Conservation (phyloP, 2,113 vertebrate genomes). For the Oncorhynchus tshawytscha region DNA sequence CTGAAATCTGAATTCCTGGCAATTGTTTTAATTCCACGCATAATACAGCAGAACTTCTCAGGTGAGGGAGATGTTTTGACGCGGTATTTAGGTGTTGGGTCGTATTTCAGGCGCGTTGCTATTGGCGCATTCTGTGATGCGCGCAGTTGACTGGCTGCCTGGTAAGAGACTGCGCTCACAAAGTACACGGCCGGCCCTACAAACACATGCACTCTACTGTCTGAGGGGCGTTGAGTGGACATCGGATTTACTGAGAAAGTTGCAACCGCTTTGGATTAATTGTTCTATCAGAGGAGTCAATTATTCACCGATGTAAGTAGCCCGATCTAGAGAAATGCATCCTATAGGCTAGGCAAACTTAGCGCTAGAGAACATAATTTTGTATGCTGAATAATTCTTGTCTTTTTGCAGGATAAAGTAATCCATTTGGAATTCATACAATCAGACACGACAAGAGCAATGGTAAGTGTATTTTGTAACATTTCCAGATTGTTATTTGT, state of each 20-base stretch:
- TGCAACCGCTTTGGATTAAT: background rate
- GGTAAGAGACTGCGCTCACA: constrained; percentile 24
- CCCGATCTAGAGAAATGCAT: background rate
- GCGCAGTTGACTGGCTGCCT: constrained; percentile 58
- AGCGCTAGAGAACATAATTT: background rate
- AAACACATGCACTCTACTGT: constrained; percentile 14
- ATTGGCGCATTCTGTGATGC: constrained; percentile 61
- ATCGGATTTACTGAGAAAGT: background rate
- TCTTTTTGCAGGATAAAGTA: constrained; percentile 18
- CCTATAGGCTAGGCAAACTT: background rate
- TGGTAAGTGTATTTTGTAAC: constrained; percentile 52
- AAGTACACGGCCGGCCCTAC: constrained; percentile 46
- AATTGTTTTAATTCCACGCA: background rate
- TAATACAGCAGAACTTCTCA: background rate
- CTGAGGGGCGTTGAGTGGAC: background rate
- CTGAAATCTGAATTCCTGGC: background rate
- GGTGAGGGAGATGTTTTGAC: background rate
- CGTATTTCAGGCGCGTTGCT: constrained; percentile 43
- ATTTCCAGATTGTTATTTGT: background rate
- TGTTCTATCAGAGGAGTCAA: background rate
- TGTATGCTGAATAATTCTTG: background rate
- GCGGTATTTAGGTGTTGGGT: constrained; percentile 1
- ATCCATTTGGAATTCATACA: constrained; percentile 16
- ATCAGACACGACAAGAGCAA: constrained; percentile 22
- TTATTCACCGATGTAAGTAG: constrained; percentile 10